Conservation (phyloP, 2,797 vertebrate genomes). For the Toxotes lorentzi region DNA sequence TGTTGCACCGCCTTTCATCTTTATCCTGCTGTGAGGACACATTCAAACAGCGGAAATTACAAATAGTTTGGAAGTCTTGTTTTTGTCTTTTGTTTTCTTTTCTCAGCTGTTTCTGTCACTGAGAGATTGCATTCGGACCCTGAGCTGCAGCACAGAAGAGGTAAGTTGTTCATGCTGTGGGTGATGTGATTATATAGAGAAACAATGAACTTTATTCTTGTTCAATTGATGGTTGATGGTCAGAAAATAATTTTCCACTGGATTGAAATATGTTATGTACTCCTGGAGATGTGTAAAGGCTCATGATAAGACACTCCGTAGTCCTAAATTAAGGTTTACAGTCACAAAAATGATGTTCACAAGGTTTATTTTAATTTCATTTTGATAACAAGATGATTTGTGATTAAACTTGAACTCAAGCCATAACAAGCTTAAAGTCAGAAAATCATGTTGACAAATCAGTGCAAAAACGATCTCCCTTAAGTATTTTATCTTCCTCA, state of each 20-base stretch:
- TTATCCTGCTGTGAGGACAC: neutral
- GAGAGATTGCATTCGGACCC: constrained; percentile 30
- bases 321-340: neutral
- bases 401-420: neutral
- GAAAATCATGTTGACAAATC: neutral
- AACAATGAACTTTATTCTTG: neutral
- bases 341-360: no score
- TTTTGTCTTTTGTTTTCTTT: constrained; percentile 6
- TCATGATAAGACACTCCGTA: neutral
- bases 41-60: constrained; percentile 7
- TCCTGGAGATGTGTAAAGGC: neutral
- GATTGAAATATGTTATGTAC: neutral
- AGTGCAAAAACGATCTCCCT: neutral
- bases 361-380: neutral
- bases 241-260: neutral
- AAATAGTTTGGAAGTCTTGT: constrained; percentile 10
- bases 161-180: constrained; percentile 48
- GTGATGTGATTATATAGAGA: neutral
- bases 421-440: neutral
- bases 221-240: neutral
- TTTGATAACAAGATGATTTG: neutral
- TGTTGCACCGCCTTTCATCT: constrained; percentile 3
- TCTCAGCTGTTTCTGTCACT: neutral
- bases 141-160: constrained; percentile 42
- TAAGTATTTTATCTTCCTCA: neutral